Percentiles rank a stretch among this genome's conserved stretches.
phyloP scores from a whole-genome alignment of 1,140 invertebrate species.

The Papilio polyxenes region DNA sequence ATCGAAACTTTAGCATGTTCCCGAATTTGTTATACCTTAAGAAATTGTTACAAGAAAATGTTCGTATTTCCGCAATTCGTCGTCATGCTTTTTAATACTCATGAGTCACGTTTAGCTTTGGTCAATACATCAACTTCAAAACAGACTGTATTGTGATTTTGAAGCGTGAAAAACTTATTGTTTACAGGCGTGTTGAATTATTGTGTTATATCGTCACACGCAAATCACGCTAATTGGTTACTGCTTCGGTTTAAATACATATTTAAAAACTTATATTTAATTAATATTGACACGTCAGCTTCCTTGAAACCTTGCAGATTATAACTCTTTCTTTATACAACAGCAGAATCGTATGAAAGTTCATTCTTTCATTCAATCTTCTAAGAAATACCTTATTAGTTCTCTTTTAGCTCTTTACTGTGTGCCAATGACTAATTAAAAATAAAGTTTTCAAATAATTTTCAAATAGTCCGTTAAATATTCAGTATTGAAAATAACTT shows the following conservation, averaged over 20 bases:
- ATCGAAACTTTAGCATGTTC: neutral
- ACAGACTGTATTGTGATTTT: neutral
- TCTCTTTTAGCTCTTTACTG: no score
- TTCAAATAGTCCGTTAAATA: neutral
- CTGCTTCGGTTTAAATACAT: neutral
- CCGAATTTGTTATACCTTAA: neutral
- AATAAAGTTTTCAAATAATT: neutral
- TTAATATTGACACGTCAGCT: neutral
- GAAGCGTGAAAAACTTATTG: constrained; percentile 14
- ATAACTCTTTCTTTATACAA: neutral
- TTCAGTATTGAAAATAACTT: neutral
- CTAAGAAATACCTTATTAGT: no score
- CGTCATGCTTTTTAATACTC: neutral
- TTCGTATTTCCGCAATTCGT: neutral
- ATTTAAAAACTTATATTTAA: constrained; percentile 2
- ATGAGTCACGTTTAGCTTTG: neutral
- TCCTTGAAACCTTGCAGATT: neutral
- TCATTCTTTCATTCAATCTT: no score
- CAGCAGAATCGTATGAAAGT: no score
- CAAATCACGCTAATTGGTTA: neutral
- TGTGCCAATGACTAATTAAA: neutral
- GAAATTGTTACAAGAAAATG: neutral
- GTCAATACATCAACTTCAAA: constrained; percentile 14
- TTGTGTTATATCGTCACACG: constrained; percentile 3
- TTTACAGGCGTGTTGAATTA: constrained; percentile 2